These are phyloP conservation scores for Chrysopa pallens DNA, from an alignment of 1,140 invertebrate genomes.

Conservation along the genomic window DNA sequence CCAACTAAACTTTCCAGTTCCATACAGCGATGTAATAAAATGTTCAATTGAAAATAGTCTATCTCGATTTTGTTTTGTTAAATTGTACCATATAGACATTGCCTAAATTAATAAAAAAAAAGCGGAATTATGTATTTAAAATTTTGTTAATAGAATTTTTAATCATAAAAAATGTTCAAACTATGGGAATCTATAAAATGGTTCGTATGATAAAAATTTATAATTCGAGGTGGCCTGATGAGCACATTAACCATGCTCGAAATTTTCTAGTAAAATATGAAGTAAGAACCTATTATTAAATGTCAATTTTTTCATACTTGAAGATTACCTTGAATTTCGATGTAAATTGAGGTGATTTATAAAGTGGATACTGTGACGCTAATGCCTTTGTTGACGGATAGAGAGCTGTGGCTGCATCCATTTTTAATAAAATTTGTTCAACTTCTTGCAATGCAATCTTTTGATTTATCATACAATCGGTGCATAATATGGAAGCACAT, in stretches of 20 bases:
- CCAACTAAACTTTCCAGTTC: conserved; percentile 10
- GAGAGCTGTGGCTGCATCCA: conserved; percentile 59
- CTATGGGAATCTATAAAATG: too few species aligned
- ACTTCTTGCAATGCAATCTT: conserved; percentile 55
- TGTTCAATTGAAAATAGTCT: conserved; percentile 56
- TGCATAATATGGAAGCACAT: conserved; percentile 54
- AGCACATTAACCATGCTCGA: too few species aligned
- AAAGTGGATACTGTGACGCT: conserved; percentile 49
- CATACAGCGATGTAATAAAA: conserved; percentile 20
- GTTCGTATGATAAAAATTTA: too few species aligned
- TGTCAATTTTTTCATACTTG: too few species aligned
- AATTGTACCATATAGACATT: conserved; percentile 81
- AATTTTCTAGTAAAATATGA: too few species aligned
- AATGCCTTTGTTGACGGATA: conserved; percentile 74
- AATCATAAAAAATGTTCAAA: too few species aligned
- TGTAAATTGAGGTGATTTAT: conserved; percentile 43
- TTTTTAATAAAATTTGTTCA: conserved; percentile 42
- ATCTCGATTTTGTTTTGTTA: conserved; percentile 63
- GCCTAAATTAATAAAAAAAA: conserved; percentile 25
- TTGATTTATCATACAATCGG: conserved; percentile 43
- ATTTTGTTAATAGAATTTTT: too few species aligned
- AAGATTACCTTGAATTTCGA: conserved; percentile 33
- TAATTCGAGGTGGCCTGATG: too few species aligned
- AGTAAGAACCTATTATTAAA: too few species aligned
- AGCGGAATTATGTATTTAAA: neutral